A percentile compares a stretch with the other conserved stretches of the same genome.
phyloP scores from a whole-genome alignment of 2,797 vertebrate genomes.

The Mormyrus proboscirostris region DNA sequence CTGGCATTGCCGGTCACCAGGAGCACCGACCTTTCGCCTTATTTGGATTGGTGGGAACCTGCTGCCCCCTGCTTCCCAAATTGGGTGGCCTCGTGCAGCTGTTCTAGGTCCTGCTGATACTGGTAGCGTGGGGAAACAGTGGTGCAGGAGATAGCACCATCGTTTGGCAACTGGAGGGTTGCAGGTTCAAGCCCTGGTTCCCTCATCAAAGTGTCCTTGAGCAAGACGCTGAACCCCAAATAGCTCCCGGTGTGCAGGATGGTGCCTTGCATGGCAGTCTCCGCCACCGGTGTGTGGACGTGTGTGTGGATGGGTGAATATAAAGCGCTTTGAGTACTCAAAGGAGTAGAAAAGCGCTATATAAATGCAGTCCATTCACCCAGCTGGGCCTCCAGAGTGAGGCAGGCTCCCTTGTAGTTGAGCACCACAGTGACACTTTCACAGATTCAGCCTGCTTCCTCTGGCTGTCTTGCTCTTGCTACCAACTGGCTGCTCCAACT shows the following conservation, averaged over 20 bases:
- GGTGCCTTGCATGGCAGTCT: too few relatives aligned
- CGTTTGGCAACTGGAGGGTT: too few relatives aligned
- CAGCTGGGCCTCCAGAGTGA: neutral
- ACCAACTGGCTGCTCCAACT: neutral
- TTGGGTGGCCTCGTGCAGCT: neutral
- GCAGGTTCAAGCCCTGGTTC: too few relatives aligned
- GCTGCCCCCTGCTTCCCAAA: neutral
- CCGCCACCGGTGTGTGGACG: too few relatives aligned
- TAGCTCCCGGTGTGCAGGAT: too few relatives aligned
- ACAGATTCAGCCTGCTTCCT: neutral
- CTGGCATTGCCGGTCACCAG: neutral
- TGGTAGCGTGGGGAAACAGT: neutral
- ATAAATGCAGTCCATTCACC: too few relatives aligned
- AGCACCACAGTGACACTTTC: neutral
- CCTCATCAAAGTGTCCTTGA: too few relatives aligned
- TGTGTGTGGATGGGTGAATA: too few relatives aligned
- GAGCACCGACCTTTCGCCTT: neutral
- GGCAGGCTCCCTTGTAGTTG: neutral
- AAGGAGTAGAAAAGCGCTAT: too few relatives aligned
- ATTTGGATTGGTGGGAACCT: neutral
- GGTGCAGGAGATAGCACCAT: too few relatives aligned
- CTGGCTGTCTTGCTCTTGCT: neutral
- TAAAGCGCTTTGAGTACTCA: too few relatives aligned
- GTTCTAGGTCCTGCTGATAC: neutral
- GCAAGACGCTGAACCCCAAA: too few relatives aligned